Conservation (phyloP, 1,140 invertebrate species). For the Penaeus vannamei region DNA sequence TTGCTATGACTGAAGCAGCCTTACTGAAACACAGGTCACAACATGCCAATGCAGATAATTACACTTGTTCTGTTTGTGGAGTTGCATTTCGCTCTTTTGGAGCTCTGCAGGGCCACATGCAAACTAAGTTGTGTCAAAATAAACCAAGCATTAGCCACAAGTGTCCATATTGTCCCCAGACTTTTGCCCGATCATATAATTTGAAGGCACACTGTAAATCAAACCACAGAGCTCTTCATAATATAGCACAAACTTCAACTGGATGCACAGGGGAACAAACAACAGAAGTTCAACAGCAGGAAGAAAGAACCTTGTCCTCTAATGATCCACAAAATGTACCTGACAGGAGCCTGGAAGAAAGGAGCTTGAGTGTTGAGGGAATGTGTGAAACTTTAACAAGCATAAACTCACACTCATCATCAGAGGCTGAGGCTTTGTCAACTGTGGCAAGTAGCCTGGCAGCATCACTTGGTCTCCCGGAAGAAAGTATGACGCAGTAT, state of each 20-base stretch:
- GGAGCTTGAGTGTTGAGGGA: constrained; percentile 1
- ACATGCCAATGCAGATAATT: constrained; percentile 57
- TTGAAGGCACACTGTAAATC: constrained; percentile 59
- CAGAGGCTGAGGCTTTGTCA: constrained; percentile 57
- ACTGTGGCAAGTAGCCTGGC: constrained; percentile 57
- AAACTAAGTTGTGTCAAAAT: constrained; percentile 58
- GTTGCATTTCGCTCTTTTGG: constrained; percentile 59
- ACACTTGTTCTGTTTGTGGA: constrained; percentile 61
- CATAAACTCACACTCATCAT: constrained; percentile 39
- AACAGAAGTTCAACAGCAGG: neutral
- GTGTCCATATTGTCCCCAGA: constrained; percentile 55
- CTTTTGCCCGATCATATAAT: constrained; percentile 59
- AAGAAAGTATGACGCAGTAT: constrained; percentile 59
- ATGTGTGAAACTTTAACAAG: constrained; percentile 39
- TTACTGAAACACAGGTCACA: constrained; percentile 60
- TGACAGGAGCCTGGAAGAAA: constrained; percentile 3
- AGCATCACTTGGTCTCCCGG: constrained; percentile 53
- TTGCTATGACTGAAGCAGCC: constrained; percentile 55
- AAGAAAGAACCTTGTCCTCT: neutral
- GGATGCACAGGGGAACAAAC: neutral
- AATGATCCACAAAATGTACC: constrained; percentile 9
- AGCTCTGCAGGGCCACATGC: constrained; percentile 58
- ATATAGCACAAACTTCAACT: constrained; percentile 4
- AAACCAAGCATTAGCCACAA: constrained; percentile 55
- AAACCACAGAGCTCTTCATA: constrained; percentile 39